Conservation (phyloP, 2,797 vertebrate genomes). For the Enteromius anoplus region DNA sequence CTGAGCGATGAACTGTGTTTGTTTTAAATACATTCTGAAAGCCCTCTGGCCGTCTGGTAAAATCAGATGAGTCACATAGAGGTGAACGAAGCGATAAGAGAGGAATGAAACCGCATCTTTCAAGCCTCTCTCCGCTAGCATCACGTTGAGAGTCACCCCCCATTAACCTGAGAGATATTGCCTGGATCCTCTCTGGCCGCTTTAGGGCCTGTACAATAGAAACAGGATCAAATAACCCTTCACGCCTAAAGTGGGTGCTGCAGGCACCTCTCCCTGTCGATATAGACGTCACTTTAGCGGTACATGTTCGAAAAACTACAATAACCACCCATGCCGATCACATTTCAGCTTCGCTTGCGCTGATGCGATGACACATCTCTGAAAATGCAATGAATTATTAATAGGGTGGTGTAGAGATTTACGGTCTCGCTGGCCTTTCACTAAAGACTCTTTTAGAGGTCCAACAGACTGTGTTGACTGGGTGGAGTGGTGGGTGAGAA, state of each 20-base stretch:
- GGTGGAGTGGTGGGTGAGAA: conserved; percentile 38
- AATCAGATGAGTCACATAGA: conserved; percentile 54
- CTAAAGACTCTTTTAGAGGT: conserved; percentile 49
- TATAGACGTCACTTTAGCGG: conserved; percentile 18
- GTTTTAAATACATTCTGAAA: conserved; percentile 51
- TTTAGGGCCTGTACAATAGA: conserved; percentile 44
- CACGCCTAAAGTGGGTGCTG: conserved; percentile 17
- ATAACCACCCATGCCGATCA: neutral
- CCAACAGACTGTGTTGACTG: conserved; percentile 48
- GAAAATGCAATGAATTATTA: conserved; percentile 55
- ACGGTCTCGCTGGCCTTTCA: conserved; percentile 33
- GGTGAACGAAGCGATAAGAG: conserved; percentile 45
- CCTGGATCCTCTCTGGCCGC: conserved; percentile 63
- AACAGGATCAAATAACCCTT: conserved; percentile 53
- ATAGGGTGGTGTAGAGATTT: conserved; percentile 36
- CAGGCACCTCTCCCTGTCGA: conserved; percentile 11
- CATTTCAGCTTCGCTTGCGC: conserved; percentile 18
- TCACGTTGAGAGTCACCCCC: conserved; percentile 69
- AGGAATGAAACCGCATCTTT: conserved; percentile 42
- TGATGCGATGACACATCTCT: conserved; percentile 46
- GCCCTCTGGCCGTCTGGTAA: conserved; percentile 39
- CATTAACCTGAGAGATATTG: conserved; percentile 77
- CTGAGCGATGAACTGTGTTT: conserved; percentile 47
- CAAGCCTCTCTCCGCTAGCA: conserved; percentile 43
- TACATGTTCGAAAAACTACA: conserved; percentile 21